phyloP scores from a whole-genome alignment of 53 echinoderm and acorn worm genomes.

The Stichopus horrens region DNA sequence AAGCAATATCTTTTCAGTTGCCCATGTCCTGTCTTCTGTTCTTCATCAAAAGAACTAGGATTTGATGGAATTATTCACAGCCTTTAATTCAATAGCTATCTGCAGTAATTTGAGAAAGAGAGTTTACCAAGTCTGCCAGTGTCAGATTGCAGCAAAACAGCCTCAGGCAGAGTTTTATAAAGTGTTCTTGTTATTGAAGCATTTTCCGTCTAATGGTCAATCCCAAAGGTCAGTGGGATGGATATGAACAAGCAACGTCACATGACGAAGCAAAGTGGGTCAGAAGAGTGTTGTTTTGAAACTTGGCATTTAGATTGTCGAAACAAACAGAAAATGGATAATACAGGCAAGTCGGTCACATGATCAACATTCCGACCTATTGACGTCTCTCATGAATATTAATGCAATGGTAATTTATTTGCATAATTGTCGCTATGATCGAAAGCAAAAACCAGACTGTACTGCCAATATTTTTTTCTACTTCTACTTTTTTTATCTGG shows the following conservation, averaged over 20 bases:
- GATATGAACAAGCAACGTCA: not conserved
- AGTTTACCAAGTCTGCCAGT: not conserved
- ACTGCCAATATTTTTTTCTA: no score
- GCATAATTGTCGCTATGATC: no score
- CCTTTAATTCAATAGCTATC: not conserved
- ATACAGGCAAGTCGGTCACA: no score
- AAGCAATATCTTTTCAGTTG: not conserved
- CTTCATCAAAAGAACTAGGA: not conserved
- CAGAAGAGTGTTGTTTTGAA: not conserved
- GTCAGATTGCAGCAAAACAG: not conserved
- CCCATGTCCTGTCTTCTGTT: not conserved
- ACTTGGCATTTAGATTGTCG: no score
- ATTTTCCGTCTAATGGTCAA: slow-evolving; percentile 11
- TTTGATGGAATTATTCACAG: not conserved
- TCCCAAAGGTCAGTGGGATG: not conserved
- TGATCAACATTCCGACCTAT: no score
- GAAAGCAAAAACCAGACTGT: no score
- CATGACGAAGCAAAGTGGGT: not conserved
- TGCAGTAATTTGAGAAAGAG: slow-evolving; percentile 15
- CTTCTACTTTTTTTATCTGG: no score
- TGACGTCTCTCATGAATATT: no score
- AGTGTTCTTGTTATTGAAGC: slow-evolving; percentile 1
- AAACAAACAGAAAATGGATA: no score
- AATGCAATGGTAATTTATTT: no score
- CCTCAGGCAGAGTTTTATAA: not conserved